phyloP scores from a whole-genome alignment of 2,888 invertebrate species.

The Pachymerium ferrugineum region DNA sequence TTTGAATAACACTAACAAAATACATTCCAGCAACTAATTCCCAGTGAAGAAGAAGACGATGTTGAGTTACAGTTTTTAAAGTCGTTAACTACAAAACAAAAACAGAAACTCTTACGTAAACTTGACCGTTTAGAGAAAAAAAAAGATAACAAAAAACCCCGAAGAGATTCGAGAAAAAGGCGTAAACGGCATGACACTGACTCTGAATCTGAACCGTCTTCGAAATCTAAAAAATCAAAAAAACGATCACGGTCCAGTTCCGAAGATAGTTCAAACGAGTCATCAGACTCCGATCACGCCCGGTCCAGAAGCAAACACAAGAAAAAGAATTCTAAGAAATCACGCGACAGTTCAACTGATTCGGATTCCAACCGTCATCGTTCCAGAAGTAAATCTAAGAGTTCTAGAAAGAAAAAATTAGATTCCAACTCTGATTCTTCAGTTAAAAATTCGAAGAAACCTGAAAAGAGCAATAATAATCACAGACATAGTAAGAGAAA shows the following conservation, averaged over 20 bases:
- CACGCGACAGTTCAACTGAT: not conserved
- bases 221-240: not conserved
- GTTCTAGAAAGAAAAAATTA: not conserved
- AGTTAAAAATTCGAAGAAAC: not conserved
- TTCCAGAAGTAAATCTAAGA: slow-evolving; percentile 32
- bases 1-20: not conserved
- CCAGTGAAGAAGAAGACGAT: slow-evolving; percentile 50
- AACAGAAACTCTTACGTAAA: slow-evolving; percentile 66
- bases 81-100: slow-evolving; percentile 78
- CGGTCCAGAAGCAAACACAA: not conserved
- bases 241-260: not conserved
- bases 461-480: not conserved
- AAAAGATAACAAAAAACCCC: not conserved
- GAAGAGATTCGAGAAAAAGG: not conserved
- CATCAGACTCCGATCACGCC: not conserved
- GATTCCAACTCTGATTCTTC: slow-evolving; percentile 7
- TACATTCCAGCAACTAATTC: slow-evolving; percentile 33
- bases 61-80: slow-evolving; percentile 66
- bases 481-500: not conserved
- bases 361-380: not conserved
- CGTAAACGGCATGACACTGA: not conserved
- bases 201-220: not conserved
- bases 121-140: slow-evolving; percentile 40
- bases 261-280: not conserved
- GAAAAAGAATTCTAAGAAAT: slow-evolving; percentile 29